Evolutionary conservation across 2,113 vertebrate genomes (phyloP), one percentile per base, ranked within the genome.

Genomic region (Apteryx mantelli): DNA sequence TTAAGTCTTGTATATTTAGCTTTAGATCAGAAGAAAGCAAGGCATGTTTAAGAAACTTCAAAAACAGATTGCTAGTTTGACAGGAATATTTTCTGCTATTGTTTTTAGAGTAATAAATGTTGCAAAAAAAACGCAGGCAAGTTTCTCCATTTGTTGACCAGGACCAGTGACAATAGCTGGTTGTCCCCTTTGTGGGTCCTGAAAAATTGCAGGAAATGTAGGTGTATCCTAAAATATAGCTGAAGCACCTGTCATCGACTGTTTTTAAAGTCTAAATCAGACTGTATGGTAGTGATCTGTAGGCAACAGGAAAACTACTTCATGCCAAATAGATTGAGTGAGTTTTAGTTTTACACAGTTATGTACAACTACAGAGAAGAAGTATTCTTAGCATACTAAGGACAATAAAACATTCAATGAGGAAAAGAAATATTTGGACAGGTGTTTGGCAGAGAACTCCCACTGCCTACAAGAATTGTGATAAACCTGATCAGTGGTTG

Each of bases 261-360:
- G 5, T 69, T 64, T 12, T 76, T 58, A 81, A 46, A 77, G 7
- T 34, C 36, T 73, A 56, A 64, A 63, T 88, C 50, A 48, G 55
- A 74, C 78, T 8, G 50, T 58, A 46, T 46, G 42, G 91, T 53
- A 68, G 61, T 48, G 52, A 36, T 64, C 34, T 25, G 20, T 53
- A 74, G 48, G 42, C 76, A 58, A 19, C 8, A n/a, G 55, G 42
- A 79, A 89, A 89, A 69, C 26, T n/a, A 48, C 55, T 48, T 82
- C 1, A 5, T 75, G n/a, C 38, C 66, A 55, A 42, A 75, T 48
- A 91, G 60, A 30, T 63, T 78, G 36, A 64, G 42, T 52, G 40
- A 91, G 38, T 89, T 93, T 89, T 48, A 53, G 74, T 86, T 89
- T 91, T 82, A 16, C 58, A 60, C 44, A 48, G 34, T 79, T 89